A percentile compares a stretch with the other conserved stretches of the same genome.
Evolutionary conservation across 2,888 invertebrate genomes (phyloP).

Genomic region (Oxyteleia sp.): DNA sequence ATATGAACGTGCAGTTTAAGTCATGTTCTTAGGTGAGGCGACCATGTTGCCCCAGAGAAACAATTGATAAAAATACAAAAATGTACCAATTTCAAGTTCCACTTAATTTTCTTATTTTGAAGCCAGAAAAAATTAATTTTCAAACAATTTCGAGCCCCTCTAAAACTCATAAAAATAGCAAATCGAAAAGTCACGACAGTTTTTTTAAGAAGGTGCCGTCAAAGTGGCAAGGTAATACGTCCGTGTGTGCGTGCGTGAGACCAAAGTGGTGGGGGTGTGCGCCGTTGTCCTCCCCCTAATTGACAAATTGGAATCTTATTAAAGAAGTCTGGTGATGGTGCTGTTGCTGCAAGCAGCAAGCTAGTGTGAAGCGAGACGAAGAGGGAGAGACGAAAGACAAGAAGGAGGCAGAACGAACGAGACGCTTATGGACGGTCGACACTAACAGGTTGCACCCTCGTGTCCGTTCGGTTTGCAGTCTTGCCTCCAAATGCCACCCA

Average conservation of each 20-base stretch:
- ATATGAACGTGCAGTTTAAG: no score
- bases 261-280: constrained; percentile 78
- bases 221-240: constrained; percentile 19
- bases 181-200: constrained; percentile 61
- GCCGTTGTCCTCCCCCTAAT: constrained; percentile 89
- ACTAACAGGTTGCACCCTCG: no score
- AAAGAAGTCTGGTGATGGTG: constrained; percentile 87
- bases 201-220: constrained; percentile 41
- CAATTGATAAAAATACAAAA: no score
- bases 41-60: no score
- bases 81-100: no score
- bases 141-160: constrained; percentile 40
- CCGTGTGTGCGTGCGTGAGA: constrained; percentile 62
- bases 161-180: constrained; percentile 34
- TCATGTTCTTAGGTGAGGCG: no score
- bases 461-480: no score
- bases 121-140: constrained; percentile 61
- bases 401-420: no score
- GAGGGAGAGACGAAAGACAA: no score
- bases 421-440: no score
- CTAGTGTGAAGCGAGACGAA: constrained; percentile 74
- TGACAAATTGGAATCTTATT: constrained; percentile 92
- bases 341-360: constrained; percentile 23
- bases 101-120: no score
- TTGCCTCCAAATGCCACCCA: constrained; percentile 87